A percentile compares a stretch with the other conserved stretches of the same genome.
These are phyloP conservation scores for Drosophila differens DNA, from an alignment of 2,888 invertebrate species.

Conservation along the genomic window DNA sequence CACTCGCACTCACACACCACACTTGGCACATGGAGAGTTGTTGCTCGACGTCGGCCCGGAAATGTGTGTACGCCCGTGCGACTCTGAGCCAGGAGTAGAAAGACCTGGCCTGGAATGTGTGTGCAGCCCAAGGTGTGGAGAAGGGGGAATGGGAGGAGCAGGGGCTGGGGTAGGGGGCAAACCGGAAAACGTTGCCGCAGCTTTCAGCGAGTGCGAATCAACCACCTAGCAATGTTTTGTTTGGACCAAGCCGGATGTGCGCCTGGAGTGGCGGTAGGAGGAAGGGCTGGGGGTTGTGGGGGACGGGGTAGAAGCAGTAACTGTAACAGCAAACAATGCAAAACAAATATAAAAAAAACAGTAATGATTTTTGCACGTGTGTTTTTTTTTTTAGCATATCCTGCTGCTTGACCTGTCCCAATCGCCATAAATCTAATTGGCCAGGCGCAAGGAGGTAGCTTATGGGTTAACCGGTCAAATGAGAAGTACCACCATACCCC, in stretches of 20 bases:
- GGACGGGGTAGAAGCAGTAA: constrained; percentile 2
- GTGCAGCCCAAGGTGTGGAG: constrained; percentile 1
- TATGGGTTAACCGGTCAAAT: constrained; percentile 71
- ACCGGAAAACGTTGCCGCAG: constrained; percentile 64
- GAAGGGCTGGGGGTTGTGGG: neutral
- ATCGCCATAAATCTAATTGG: constrained; percentile 75
- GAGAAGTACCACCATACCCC: neutral
- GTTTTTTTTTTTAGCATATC: constrained; percentile 48
- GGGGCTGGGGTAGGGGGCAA: constrained; percentile 36
- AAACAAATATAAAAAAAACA: constrained; percentile 25
- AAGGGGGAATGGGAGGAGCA: neutral
- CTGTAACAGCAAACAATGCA: constrained; percentile 61
- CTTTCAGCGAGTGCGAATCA: constrained; percentile 54
- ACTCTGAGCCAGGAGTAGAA: constrained; percentile 48
- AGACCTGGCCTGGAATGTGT: constrained; percentile 27
- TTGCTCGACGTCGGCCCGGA: constrained; percentile 47
- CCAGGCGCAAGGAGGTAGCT: constrained; percentile 43
- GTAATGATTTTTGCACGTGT: constrained; percentile 47
- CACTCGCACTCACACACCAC: constrained; percentile 1
- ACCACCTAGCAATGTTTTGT: constrained; percentile 74
- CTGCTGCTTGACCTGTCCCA: constrained; percentile 52
- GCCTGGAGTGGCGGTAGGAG: constrained; percentile 43
- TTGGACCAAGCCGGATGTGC: constrained; percentile 56
- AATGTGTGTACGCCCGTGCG: constrained; percentile 54
- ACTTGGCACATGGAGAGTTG: constrained; percentile 33